phyloP scores from a whole-genome alignment of 2,797 vertebrate genomes.

The Gambusia yucatana region DNA sequence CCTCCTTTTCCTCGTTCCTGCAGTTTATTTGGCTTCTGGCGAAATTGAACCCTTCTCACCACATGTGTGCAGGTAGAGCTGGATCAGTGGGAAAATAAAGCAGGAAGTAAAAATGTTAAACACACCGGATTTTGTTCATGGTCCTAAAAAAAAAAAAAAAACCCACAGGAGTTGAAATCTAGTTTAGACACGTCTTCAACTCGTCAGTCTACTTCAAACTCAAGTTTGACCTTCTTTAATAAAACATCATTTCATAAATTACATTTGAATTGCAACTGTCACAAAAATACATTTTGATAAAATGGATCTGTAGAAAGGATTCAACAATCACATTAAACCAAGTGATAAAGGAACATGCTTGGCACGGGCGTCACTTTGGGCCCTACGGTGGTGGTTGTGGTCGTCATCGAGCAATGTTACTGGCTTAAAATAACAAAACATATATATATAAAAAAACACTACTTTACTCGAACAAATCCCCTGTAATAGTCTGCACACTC shows the following conservation, averaged over 20 bases:
- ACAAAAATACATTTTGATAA: slow-evolving; percentile 80
- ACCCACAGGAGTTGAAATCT: background rate
- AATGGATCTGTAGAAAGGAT: slow-evolving; percentile 77
- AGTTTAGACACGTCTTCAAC: background rate
- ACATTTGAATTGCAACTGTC: slow-evolving; percentile 76
- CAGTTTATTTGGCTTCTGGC: slow-evolving; percentile 5
- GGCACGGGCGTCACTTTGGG: slow-evolving; percentile 19
- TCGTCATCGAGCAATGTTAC: slow-evolving; percentile 24
- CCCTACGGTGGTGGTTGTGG: background rate
- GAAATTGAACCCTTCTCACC: slow-evolving; percentile 15
- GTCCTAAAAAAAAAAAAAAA: background rate
- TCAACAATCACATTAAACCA: slow-evolving; percentile 64
- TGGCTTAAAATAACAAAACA: slow-evolving; percentile 28
- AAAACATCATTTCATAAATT: slow-evolving; percentile 82
- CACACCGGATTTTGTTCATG: background rate
- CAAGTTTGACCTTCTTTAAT: slow-evolving; percentile 76
- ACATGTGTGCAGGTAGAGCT: slow-evolving; percentile 32
- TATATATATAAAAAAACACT: background rate
- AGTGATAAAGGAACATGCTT: slow-evolving; percentile 53
- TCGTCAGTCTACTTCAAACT: slow-evolving; percentile 26
- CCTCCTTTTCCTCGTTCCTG: background rate
- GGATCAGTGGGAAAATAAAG: slow-evolving; percentile 5
- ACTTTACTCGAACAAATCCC: slow-evolving; percentile 26
- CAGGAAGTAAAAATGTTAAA: background rate
- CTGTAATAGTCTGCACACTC: slow-evolving; percentile 43